Conservation (phyloP, 92 coral and sea anemone species). For the Zoanthus sansibaricus region DNA sequence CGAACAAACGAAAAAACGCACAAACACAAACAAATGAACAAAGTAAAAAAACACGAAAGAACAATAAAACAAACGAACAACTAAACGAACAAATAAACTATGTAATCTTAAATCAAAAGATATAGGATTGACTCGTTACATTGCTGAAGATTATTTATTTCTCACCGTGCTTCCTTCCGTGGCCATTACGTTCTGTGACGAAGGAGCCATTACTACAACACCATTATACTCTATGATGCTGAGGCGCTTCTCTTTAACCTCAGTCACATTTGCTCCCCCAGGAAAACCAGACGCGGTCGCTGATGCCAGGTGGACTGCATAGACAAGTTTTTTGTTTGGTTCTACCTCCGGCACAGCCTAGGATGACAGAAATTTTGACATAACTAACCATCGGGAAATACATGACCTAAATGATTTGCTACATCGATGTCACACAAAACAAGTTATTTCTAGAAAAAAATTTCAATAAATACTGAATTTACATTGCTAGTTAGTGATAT, state of each 20-base stretch:
- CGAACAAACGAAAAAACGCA: too few relatives aligned
- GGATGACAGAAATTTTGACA: not conserved
- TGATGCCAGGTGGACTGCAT: slow-evolving; percentile 78
- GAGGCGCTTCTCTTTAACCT: slow-evolving; percentile 58
- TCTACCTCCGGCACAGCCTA: slow-evolving; percentile 80
- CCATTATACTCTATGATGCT: slow-evolving; percentile 94
- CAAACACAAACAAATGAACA: too few relatives aligned
- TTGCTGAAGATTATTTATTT: not conserved
- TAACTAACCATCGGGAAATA: not conserved
- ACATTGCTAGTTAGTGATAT: too few relatives aligned
- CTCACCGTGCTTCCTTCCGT: slow-evolving; percentile 82
- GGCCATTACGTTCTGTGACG: slow-evolving; percentile 66
- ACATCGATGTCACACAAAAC: too few relatives aligned
- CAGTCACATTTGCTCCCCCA: slow-evolving; percentile 87
- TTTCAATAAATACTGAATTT: too few relatives aligned
- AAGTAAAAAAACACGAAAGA: too few relatives aligned
- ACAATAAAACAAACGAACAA: too few relatives aligned
- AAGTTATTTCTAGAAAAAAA: too few relatives aligned
- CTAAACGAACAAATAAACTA: too few relatives aligned
- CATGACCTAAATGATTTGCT: too few relatives aligned
- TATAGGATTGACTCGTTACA: too few relatives aligned
- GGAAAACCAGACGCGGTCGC: slow-evolving; percentile 65
- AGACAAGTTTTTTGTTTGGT: slow-evolving; percentile 79
- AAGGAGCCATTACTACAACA: slow-evolving; percentile 81
- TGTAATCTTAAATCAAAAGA: too few relatives aligned